Conservation (phyloP, 2,113 vertebrate species). For the Gymnogyps californianus region DNA sequence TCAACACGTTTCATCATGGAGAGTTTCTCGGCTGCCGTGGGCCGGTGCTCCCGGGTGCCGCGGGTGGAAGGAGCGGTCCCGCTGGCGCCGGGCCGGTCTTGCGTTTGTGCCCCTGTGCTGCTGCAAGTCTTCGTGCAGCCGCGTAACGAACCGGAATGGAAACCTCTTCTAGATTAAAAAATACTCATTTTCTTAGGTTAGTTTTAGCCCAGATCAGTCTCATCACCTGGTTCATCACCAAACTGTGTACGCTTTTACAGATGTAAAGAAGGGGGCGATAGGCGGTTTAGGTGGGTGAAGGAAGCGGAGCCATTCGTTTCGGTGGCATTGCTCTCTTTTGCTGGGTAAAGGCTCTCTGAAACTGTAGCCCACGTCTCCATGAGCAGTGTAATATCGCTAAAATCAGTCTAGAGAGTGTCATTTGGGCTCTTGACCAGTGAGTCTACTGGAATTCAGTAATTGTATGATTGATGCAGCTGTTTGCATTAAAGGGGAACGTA, state of each 20-base stretch:
- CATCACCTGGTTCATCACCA: rapidly evolving
- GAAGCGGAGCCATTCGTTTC: rapidly evolving
- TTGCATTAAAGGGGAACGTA: rapidly evolving
- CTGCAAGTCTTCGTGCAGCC: neutral
- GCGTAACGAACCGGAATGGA: no score
- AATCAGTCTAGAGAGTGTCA: rapidly evolving
- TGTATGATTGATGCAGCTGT: neutral
- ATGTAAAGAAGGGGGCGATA: neutral
- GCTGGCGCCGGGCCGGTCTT: rapidly evolving
- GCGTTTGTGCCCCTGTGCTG: no score
- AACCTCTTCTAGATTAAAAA: neutral
- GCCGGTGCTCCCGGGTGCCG: neutral
- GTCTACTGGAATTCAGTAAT: rapidly evolving
- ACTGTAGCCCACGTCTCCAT: neutral
- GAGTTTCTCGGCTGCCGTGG: neutral
- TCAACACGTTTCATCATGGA: rapidly evolving
- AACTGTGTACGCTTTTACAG: no score
- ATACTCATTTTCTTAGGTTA: rapidly evolving
- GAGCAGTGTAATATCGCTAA: rapidly evolving
- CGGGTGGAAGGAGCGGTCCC: neutral
- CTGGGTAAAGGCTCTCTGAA: neutral
- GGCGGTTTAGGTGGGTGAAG: neutral
- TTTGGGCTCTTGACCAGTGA: no score
- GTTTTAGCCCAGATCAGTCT: neutral
- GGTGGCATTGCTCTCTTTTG: rapidly evolving